phyloP scores from a whole-genome alignment of 2,888 invertebrate genomes.

The Chrysolina haemoptera region DNA sequence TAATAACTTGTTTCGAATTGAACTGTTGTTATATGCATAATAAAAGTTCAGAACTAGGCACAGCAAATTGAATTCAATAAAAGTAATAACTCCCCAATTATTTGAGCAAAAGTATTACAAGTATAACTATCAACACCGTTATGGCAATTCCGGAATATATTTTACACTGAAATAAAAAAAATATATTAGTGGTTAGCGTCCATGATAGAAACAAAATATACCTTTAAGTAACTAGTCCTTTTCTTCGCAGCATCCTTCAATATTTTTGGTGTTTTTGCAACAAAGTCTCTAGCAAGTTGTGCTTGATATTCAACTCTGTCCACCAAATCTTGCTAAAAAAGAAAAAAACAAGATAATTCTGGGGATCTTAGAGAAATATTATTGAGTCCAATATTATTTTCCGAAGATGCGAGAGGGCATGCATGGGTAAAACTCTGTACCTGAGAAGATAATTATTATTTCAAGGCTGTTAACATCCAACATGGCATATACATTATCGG shows the following conservation, averaged over 20 bases:
- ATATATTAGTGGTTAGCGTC: not conserved
- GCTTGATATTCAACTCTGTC: conserved; percentile 80
- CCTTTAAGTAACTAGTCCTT: conserved; percentile 72
- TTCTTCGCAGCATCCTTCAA: conserved; percentile 72
- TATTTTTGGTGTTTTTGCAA: conserved; percentile 73
- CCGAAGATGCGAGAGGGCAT: too few species aligned
- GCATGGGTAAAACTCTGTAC: too few species aligned
- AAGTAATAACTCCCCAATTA: not conserved
- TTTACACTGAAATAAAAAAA: conserved; percentile 32
- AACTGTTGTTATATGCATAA: not conserved
- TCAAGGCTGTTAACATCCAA: too few species aligned
- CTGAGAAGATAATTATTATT: too few species aligned
- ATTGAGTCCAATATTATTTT: too few species aligned
- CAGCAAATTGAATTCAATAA: not conserved
- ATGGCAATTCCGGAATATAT: conserved; percentile 31
- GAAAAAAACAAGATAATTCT: not conserved
- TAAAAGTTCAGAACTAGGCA: not conserved
- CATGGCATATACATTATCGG: too few species aligned
- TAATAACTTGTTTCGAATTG: too few species aligned
- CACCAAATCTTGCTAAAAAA: conserved; percentile 76
- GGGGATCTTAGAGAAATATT: too few species aligned
- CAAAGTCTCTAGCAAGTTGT: conserved; percentile 74
- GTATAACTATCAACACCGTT: conserved; percentile 25
- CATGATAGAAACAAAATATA: conserved; percentile 55
- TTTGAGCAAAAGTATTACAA: conserved; percentile 26